Conservation (phyloP, 1,140 invertebrate species). For the Phymastichus coffea region DNA sequence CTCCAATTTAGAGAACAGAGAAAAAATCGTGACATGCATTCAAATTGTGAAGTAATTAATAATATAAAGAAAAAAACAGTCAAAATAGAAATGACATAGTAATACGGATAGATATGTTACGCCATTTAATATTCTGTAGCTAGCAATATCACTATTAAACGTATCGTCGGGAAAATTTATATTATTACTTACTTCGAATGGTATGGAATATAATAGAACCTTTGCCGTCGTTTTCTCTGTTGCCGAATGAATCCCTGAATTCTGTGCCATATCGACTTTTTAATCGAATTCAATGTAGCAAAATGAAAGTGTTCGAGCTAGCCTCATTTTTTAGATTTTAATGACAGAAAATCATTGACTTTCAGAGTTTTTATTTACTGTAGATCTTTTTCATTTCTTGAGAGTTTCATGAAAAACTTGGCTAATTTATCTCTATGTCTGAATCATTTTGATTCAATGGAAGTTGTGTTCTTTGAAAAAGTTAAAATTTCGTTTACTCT, state of each 20-base stretch:
- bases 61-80: background rate
- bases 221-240: background rate
- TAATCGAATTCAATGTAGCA: conserved; percentile 9
- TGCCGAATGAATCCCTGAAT: conserved; percentile 8
- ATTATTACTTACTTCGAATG: conserved; percentile 8
- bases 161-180: background rate
- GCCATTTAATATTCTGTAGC: conserved; percentile 3
- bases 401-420: background rate
- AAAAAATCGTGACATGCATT: background rate
- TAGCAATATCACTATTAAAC: conserved; percentile 1
- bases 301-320: conserved; percentile 1
- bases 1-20: too few relatives aligned
- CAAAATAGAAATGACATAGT: background rate
- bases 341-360: background rate
- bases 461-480: too few relatives aligned
- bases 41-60: background rate
- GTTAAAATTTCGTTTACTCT: too few relatives aligned
- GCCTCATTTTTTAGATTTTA: conserved; percentile 1
- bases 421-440: too few relatives aligned
- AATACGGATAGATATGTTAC: background rate
- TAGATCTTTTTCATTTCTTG: too few relatives aligned
- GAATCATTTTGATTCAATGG: too few relatives aligned
- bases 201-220: background rate
- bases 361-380: background rate
- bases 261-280: conserved; percentile 28